A percentile compares a stretch with the other conserved stretches of the same genome.
Conservation (phyloP, 1,140 invertebrate species). For the Aphelenchoides avenae region DNA sequence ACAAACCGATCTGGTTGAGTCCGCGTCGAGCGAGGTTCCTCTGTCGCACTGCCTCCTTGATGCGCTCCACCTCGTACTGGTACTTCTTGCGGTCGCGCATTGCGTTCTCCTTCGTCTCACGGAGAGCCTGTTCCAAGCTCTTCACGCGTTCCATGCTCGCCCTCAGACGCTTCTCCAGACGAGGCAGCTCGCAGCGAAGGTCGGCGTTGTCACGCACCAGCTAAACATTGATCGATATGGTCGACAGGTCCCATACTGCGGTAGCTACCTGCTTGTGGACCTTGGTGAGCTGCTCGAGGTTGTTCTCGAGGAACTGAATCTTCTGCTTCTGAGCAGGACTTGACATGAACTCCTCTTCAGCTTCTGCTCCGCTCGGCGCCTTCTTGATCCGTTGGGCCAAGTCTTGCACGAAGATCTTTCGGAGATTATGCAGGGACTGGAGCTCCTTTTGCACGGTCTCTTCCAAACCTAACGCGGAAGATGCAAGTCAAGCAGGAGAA, state of each 20-base stretch:
- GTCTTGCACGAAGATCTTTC: constrained; percentile 96
- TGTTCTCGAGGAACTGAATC: constrained; percentile 98
- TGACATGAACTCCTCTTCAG: constrained; percentile 75
- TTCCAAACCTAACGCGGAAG: constrained; percentile 68
- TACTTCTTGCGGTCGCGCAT: constrained; percentile 98
- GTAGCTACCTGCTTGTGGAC: constrained; percentile 69
- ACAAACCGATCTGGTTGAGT: constrained; percentile 77
- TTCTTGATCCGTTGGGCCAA: constrained; percentile 71
- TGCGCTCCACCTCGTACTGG: constrained; percentile 96
- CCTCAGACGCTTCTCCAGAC: constrained; percentile 90
- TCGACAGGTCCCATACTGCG: constrained; percentile 61
- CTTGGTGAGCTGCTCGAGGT: constrained; percentile 96
- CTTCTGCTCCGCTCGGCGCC: constrained; percentile 70
- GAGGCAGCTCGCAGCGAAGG: constrained; percentile 91
- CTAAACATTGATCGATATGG: constrained; percentile 66
- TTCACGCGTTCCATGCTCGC: constrained; percentile 97
- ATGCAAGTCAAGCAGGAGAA: neutral
- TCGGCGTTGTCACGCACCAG: constrained; percentile 95
- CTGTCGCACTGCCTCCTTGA: constrained; percentile 96
- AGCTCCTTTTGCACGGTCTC: constrained; percentile 95
- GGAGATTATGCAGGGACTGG: constrained; percentile 91
- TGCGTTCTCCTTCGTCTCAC: constrained; percentile 96
- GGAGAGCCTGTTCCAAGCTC: constrained; percentile 86
- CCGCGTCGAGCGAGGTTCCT: constrained; percentile 83
- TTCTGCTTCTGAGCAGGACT: constrained; percentile 92